A percentile compares a stretch with the other conserved stretches of the same genome.
These are phyloP conservation scores for Drosophila nigrodunni DNA, from an alignment of 1,140 invertebrate genomes.

Conservation along the genomic window DNA sequence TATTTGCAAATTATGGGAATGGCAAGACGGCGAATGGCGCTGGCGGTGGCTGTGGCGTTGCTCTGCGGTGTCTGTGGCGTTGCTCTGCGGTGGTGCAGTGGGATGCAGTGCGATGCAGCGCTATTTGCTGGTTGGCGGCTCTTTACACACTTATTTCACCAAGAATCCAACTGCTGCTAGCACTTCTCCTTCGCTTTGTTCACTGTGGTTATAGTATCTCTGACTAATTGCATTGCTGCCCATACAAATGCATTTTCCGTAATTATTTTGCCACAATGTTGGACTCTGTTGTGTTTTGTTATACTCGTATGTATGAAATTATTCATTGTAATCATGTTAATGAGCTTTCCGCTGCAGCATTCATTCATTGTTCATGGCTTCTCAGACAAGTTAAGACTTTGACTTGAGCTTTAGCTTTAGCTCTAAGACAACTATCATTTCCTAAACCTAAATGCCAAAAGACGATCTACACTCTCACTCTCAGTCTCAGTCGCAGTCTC, in stretches of 20 bases:
- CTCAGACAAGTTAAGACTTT: conserved; percentile 33
- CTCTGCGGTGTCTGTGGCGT: too few species aligned
- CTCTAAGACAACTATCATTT: conserved; percentile 21
- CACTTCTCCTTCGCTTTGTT: conserved; percentile 5
- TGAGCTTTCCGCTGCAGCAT: conserved; percentile 53
- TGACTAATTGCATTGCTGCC: conserved; percentile 75
- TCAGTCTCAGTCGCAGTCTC: too few species aligned
- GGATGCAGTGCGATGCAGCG: neutral
- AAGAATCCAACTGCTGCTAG: conserved; percentile 64
- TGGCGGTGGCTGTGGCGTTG: neutral
- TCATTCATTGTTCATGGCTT: conserved; percentile 55
- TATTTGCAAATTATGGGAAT: conserved; percentile 83
- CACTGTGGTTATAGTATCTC: conserved; percentile 55
- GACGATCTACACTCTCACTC: neutral
- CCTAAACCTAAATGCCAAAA: conserved; percentile 60
- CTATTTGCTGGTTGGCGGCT: conserved; percentile 6
- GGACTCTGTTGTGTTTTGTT: conserved; percentile 25
- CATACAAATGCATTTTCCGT: conserved; percentile 81
- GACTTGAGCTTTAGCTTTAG: neutral
- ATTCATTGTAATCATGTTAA: conserved; percentile 81
- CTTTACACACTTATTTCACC: conserved; percentile 48
- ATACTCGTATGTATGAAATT: conserved; percentile 64
- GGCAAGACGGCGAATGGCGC: conserved; percentile 32
- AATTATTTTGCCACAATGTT: conserved; percentile 68
- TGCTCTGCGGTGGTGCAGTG: neutral